These are phyloP conservation scores for Poecilia wingei DNA, from an alignment of 2,797 vertebrate genomes.

Conservation along the genomic window DNA sequence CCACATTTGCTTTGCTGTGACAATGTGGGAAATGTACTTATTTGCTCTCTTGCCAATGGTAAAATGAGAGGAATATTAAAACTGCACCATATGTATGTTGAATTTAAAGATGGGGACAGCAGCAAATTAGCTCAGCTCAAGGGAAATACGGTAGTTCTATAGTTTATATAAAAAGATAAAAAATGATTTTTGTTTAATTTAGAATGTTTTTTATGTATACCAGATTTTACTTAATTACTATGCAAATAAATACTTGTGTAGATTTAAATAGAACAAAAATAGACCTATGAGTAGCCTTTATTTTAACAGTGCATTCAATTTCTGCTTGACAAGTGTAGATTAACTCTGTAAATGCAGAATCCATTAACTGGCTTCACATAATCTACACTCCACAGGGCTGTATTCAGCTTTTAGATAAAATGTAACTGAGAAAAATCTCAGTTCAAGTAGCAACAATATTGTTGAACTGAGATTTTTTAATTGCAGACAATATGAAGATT, in stretches of 20 bases:
- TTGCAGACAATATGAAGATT: background rate
- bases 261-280: background rate
- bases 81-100: background rate
- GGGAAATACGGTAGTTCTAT: background rate
- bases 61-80: slow-evolving; percentile 5
- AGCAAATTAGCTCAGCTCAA: slow-evolving; percentile 1
- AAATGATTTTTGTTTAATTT: background rate
- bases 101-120: slow-evolving; percentile 6
- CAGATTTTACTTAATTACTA: background rate
- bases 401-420: background rate
- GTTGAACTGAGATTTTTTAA: background rate
- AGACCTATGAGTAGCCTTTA: background rate
- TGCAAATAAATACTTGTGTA: slow-evolving; percentile 1
- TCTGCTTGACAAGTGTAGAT: background rate
- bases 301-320: background rate
- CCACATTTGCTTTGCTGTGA: slow-evolving; percentile 14
- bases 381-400: no score
- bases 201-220: background rate
- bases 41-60: slow-evolving; percentile 8
- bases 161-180: background rate
- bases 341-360: background rate
- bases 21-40: slow-evolving; percentile 18
- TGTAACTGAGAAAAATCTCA: background rate
- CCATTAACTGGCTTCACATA: background rate
- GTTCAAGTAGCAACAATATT: background rate